Percentiles rank a stretch among this genome's conserved stretches.
These are phyloP conservation scores for Sarotherodon lohbergeri DNA, from an alignment of 2,113 vertebrate genomes.

Conservation along the genomic window DNA sequence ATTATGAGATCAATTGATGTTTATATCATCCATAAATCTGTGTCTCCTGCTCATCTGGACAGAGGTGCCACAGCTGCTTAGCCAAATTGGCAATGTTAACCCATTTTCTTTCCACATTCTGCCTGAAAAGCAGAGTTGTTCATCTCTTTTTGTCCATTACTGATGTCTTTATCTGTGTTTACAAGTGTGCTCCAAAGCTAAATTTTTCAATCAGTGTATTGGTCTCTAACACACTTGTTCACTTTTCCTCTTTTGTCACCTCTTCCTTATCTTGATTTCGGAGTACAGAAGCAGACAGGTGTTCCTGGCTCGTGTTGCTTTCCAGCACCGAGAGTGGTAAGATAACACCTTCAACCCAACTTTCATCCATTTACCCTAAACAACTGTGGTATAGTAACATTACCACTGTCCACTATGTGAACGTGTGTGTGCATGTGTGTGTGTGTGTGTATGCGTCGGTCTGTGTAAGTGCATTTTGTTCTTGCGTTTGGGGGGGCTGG, in stretches of 20 bases:
- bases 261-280: constrained; percentile 51
- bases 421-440: background rate
- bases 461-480: constrained; percentile 37
- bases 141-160: background rate
- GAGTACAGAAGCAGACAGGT: constrained; percentile 44
- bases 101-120: background rate
- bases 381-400: constrained; percentile 65
- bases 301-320: constrained; percentile 36
- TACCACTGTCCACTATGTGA: constrained; percentile 30
- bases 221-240: constrained; percentile 16
- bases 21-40: background rate
- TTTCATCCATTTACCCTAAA: constrained; percentile 53
- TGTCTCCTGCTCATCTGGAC: background rate
- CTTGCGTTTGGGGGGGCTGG: constrained; percentile 45
- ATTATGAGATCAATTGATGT: background rate
- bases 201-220: background rate
- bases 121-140: too few relatives aligned
- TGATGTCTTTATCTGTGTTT: background rate
- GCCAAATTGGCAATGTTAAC: background rate
- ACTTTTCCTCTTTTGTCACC: constrained; percentile 32
- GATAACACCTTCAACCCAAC: constrained; percentile 51
- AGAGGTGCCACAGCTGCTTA: background rate
- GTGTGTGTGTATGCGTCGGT: background rate
- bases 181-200: background rate
- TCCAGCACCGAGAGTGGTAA: constrained; percentile 50